Evolutionary conservation across 1,140 invertebrate genomes (phyloP), one percentile per base, ranked within the genome.

Genomic region (Drosophila punjabiensis): DNA sequence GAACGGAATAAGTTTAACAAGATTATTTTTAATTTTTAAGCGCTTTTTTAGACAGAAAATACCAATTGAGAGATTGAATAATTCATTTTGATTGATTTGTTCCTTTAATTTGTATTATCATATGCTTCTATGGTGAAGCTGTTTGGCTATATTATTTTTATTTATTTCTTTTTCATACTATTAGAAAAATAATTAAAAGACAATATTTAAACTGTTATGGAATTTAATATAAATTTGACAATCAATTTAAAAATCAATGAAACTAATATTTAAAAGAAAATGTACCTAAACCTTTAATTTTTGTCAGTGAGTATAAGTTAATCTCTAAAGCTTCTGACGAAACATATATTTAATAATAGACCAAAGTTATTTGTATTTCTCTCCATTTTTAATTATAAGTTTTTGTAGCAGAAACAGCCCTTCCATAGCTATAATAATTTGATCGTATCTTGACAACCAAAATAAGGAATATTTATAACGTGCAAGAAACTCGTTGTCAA

Each of bases 401-500:
- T 24, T 24, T 24, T 20, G 13, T 14, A 48, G 11, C 8, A 24
- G 47, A 67, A 75, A 74, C 78, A 84, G 53, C 77, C 78, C 56
- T 28, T 65, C 64, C 45, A 45, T n/a, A 30, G 56, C 30, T 10
- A 28, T 28, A 48, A 59, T 39, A 55, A 50, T 43, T 47, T 43
- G 7, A 20, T 33, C 56, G 35, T 62, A 47, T 50, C 39, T 48
- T 59, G 41, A 63, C 48, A 89, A 68, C 59, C 73, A 59, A 82
- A 90, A 75, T 32, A 56, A 69, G 69, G 28, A 73, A 76, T 75
- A 79, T 77, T 64, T 68, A 76, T 76, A 89, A 66, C 86, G 86
- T 89, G 86, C 86, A 91, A 78, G 56, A 79, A 90, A 90, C 88
- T 90, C 80, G 87, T 82, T 89, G 84, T 78, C 76, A 90, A 91